phyloP scores from a whole-genome alignment of 1,140 invertebrate species.

The Phenacoccus solenopsis region DNA sequence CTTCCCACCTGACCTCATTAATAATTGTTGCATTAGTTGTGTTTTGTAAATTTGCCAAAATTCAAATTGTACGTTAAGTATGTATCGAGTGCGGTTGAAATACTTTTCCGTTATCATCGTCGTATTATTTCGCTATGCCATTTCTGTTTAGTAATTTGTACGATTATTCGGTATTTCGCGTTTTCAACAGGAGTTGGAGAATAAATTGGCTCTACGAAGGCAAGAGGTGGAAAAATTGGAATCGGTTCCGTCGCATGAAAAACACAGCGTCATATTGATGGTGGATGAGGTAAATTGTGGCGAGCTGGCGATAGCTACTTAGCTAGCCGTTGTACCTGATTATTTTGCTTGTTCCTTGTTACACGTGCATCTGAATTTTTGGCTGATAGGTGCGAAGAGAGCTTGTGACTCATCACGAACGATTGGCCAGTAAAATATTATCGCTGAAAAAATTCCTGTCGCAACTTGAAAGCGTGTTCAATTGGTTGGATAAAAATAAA shows the following conservation, averaged over 20 bases:
- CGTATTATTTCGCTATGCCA: not conserved
- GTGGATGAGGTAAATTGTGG: not conserved
- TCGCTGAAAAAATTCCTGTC: constrained; percentile 44
- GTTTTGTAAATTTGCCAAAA: not conserved
- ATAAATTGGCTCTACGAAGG: not conserved
- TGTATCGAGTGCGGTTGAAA: too few relatives aligned
- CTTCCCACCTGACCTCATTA: constrained; percentile 14
- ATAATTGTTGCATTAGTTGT: not conserved
- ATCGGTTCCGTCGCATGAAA: not conserved
- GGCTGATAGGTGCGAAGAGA: not conserved
- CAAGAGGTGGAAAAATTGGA: not conserved
- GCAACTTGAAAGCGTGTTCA: constrained; percentile 42
- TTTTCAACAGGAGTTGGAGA: constrained; percentile 5
- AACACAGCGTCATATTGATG: not conserved
- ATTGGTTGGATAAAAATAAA: constrained; percentile 42
- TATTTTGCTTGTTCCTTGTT: not conserved
- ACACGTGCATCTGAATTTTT: not conserved
- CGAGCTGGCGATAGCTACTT: too few relatives aligned
- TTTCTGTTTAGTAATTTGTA: not conserved
- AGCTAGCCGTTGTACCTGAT: too few relatives aligned
- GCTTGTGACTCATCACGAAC: not conserved
- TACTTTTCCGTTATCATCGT: too few relatives aligned
- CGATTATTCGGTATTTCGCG: too few relatives aligned
- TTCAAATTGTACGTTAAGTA: not conserved
- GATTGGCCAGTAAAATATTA: constrained; percentile 41